A percentile compares a stretch with the other conserved stretches of the same genome.
Conservation (phyloP, 2,113 vertebrate species). For the Ceratotherium simum region DNA sequence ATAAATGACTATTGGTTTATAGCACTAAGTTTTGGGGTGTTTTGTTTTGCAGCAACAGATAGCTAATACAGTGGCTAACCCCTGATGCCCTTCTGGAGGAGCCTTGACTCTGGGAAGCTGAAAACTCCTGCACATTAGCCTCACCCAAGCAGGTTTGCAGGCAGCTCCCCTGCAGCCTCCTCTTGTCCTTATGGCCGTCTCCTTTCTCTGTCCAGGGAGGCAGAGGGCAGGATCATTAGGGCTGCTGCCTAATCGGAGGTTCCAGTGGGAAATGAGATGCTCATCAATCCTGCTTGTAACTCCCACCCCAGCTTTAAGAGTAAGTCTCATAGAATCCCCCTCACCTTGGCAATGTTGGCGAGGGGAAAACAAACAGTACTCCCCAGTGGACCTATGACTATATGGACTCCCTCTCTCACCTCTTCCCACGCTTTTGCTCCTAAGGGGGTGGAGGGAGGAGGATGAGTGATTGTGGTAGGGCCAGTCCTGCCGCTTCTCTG, state of each 20-base stretch:
- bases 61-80: background rate
- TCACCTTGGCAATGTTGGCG: background rate
- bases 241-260: background rate
- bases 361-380: background rate
- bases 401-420: background rate
- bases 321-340: background rate
- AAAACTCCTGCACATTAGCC: background rate
- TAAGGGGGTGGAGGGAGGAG: background rate
- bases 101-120: background rate
- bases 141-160: background rate
- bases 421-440: background rate
- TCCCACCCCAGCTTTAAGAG: background rate
- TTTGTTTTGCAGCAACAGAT: background rate
- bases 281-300: no score
- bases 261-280: background rate
- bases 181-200: no score
- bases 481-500: background rate
- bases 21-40: background rate
- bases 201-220: background rate
- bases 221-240: background rate
- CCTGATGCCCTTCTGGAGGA: background rate
- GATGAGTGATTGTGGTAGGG: background rate
- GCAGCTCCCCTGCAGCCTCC: background rate
- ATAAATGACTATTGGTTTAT: background rate
- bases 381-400: background rate